Evolutionary conservation across 2,113 vertebrate genomes (phyloP).

Genomic region (Campylorhamphus procurvoides): DNA sequence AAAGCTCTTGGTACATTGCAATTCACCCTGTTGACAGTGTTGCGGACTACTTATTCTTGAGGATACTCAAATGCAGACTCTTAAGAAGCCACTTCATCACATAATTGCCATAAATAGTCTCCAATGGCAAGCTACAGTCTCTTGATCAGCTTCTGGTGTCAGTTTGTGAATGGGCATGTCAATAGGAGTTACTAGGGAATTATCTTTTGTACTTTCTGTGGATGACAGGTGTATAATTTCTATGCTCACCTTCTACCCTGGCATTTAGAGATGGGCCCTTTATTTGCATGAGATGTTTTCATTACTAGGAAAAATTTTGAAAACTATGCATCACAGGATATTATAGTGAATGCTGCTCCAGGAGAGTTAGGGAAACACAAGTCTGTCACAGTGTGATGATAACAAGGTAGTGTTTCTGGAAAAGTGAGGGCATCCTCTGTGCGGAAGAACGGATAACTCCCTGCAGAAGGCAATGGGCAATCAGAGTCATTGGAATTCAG

Average conservation of each 20-base stretch:
- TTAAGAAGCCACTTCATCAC: not conserved
- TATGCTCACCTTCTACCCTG: not conserved
- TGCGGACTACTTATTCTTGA: not conserved
- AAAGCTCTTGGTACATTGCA: not conserved
- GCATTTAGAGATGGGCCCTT: not conserved
- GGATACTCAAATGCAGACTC: not conserved
- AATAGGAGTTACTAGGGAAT: not conserved
- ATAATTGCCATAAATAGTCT: not conserved
- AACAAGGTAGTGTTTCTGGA: not conserved
- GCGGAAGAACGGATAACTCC: not conserved
- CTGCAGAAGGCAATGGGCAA: not conserved
- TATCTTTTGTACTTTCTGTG: not conserved
- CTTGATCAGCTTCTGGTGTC: not conserved
- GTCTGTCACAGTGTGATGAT: not conserved
- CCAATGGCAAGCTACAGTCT: not conserved
- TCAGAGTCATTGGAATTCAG: not conserved
- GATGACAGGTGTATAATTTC: not conserved
- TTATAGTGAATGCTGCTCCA: not conserved
- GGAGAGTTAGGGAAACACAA: not conserved
- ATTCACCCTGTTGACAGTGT: not conserved
- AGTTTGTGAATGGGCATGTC: not conserved
- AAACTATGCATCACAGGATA: not conserved
- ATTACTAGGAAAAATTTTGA: not conserved
- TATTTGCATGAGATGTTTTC: not conserved
- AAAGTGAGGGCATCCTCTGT: not conserved